phyloP scores from a whole-genome alignment of 2,797 vertebrate genomes.

The Trachops cirrhosus region DNA sequence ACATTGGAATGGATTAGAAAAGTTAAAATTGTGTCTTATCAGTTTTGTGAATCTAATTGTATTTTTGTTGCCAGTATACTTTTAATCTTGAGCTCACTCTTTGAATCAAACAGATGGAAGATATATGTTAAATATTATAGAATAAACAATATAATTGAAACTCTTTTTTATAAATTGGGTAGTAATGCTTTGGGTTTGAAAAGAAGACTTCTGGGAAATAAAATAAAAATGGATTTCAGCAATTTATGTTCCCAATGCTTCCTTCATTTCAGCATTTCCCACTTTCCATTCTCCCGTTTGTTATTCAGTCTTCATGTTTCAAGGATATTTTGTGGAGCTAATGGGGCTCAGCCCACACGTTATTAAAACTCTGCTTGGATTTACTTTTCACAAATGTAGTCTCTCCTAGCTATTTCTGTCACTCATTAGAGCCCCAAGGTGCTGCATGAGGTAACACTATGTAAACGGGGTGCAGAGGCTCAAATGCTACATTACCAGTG shows the following conservation, averaged over 20 bases:
- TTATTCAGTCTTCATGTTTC: neutral
- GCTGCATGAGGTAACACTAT: neutral
- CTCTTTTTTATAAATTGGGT: neutral
- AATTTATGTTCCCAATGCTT: neutral
- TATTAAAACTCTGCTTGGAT: neutral
- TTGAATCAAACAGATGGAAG: neutral
- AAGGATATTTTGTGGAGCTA: constrained; percentile 15
- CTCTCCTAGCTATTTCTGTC: neutral
- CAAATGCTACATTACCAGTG: neutral
- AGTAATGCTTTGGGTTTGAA: neutral
- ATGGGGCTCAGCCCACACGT: neutral
- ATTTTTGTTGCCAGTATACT: neutral
- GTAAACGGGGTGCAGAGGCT: constrained; percentile 6
- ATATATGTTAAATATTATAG: neutral
- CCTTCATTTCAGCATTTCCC: neutral
- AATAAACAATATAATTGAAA: neutral
- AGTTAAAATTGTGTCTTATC: neutral
- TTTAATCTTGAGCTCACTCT: neutral
- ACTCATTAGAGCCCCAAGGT: neutral
- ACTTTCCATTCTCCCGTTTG: neutral
- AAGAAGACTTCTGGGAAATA: neutral
- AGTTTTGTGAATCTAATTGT: neutral
- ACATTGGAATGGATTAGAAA: neutral
- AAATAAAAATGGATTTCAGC: constrained; percentile 24
- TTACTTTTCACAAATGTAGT: neutral